A percentile compares a stretch with the other conserved stretches of the same genome.
These are phyloP conservation scores for Marmota flaviventris DNA, from an alignment of 2,113 vertebrate genomes.

Conservation along the genomic window DNA sequence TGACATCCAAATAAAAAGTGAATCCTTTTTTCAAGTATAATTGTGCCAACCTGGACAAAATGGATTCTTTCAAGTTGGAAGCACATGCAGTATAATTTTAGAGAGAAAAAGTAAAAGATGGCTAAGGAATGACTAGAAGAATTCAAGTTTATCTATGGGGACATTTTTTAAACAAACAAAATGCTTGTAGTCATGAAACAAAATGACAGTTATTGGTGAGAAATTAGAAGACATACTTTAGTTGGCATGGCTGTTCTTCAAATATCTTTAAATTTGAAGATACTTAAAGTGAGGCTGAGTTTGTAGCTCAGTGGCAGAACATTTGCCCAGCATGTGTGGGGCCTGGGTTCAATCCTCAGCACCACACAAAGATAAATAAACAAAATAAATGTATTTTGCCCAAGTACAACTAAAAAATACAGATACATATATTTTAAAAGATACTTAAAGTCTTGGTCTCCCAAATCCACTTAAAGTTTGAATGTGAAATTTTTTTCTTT, in stretches of 20 bases:
- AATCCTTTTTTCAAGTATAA: neutral
- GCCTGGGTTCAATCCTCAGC: too few species aligned
- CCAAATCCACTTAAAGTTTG: neutral
- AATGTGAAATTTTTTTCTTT: neutral
- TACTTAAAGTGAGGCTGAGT: neutral
- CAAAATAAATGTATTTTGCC: too few species aligned
- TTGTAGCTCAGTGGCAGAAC: too few species aligned
- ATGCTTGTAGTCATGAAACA: neutral
- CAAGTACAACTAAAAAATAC: too few species aligned
- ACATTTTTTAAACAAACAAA: neutral
- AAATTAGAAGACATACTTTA: neutral
- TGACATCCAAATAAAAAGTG: constrained; percentile 50
- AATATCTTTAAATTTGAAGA: neutral
- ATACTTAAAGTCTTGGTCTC: neutral
- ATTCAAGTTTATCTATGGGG: neutral
- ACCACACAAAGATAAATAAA: too few species aligned
- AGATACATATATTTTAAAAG: neutral
- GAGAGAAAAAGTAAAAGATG: neutral
- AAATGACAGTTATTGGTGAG: neutral
- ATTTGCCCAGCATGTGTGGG: too few species aligned
- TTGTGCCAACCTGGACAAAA: neutral
- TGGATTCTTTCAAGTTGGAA: neutral
- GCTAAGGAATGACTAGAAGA: neutral
- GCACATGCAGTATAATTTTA: neutral
- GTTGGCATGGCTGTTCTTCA: neutral